phyloP scores from a whole-genome alignment of 2,113 vertebrate species.

The Microtus pennsylvanicus region DNA sequence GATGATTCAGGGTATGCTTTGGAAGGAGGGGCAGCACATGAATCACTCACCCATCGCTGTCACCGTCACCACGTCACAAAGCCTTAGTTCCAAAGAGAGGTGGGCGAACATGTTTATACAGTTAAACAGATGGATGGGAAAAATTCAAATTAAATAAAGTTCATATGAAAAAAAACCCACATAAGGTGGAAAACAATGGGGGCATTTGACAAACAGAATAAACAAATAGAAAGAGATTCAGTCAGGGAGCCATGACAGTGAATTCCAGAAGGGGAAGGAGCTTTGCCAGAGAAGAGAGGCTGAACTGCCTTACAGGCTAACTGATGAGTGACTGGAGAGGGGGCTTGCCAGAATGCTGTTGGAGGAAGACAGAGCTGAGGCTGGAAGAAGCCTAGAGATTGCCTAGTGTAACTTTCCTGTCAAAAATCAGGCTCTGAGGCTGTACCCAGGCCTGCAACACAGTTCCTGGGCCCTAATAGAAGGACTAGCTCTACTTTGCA shows the following conservation, averaged over 20 bases:
- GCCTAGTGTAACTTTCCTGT: neutral
- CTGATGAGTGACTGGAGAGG: neutral
- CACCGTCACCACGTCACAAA: neutral
- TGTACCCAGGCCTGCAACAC: neutral
- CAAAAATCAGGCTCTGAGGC: neutral
- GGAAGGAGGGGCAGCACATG: neutral
- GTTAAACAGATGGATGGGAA: neutral
- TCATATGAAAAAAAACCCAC: neutral
- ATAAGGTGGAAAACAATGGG: slow-evolving; percentile 3
- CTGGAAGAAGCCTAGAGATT: slow-evolving; percentile 8
- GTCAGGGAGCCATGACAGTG: neutral
- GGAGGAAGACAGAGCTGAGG: neutral
- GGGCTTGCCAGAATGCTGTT: neutral
- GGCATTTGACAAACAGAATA: neutral
- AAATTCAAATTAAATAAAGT: slow-evolving; percentile 8
- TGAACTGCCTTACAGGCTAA: neutral
- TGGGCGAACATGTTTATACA: neutral
- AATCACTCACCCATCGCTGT: neutral
- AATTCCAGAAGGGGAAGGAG: neutral
- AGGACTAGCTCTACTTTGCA: neutral
- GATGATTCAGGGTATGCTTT: neutral
- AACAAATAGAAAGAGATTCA: neutral
- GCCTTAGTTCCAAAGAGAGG: neutral
- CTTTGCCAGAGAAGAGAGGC: neutral
- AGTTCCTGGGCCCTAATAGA: neutral